Evolutionary conservation across 2,113 vertebrate species (phyloP).

Genomic region (Tretioscincus oriximinensis): DNA sequence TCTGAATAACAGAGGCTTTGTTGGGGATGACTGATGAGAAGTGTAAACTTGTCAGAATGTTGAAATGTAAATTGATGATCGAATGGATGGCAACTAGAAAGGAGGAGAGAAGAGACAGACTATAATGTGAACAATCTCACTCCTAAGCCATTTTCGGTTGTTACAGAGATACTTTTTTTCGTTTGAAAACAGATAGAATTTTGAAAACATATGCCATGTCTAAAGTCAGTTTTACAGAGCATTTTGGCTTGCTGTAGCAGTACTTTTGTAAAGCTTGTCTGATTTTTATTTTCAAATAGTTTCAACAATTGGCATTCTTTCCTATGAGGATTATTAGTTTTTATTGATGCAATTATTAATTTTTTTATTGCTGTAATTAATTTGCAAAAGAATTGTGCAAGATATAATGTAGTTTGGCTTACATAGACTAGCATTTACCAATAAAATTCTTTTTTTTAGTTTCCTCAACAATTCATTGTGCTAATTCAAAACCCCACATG

Average conservation of each 20-base stretch:
- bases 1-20: not conserved
- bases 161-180: no score
- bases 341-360: not conserved
- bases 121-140: no score
- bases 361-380: not conserved
- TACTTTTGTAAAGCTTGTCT: not conserved
- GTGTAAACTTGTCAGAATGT: no score
- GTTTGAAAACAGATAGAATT: no score
- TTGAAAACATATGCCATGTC: no score
- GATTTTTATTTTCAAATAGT: not conserved
- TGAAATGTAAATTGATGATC: no score
- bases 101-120: no score
- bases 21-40: no score
- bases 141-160: no score
- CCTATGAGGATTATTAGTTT: not conserved
- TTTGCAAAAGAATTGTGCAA: not conserved
- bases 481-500: not conserved
- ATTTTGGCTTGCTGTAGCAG: not conserved
- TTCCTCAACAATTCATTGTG: not conserved
- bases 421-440: not conserved
- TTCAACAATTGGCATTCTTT: not conserved
- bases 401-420: not conserved
- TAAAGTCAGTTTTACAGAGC: not conserved
- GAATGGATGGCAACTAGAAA: no score
- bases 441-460: not conserved